Conservation (phyloP, 1,140 invertebrate species). For the Pseudoatta argentina region DNA sequence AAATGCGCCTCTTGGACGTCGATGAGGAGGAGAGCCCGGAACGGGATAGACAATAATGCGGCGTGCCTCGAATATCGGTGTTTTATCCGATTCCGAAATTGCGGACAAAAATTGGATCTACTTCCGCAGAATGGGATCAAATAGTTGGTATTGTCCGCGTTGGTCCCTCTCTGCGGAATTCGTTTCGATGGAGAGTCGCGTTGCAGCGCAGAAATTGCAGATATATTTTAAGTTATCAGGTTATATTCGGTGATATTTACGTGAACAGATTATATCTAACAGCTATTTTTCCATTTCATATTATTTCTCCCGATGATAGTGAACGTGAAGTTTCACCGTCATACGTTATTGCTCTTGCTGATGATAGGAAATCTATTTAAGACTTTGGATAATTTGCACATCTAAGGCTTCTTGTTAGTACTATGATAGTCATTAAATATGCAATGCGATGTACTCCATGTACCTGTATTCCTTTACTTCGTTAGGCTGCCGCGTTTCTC, state of each 20-base stretch:
- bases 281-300: neutral
- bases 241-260: neutral
- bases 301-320: neutral
- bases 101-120: slow-evolving; percentile 50
- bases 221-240: neutral
- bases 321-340: neutral
- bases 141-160: slow-evolving; percentile 44
- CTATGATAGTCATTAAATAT: slow-evolving; percentile 50
- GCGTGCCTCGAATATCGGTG: slow-evolving; percentile 50
- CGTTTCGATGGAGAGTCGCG: neutral
- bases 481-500: slow-evolving; percentile 29
- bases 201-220: slow-evolving; percentile 1
- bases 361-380: slow-evolving; percentile 30
- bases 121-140: slow-evolving; percentile 32
- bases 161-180: slow-evolving; percentile 17
- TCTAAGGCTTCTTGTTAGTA: slow-evolving; percentile 39
- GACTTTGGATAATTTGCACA: slow-evolving; percentile 41
- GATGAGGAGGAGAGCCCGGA: slow-evolving; percentile 18
- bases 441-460: slow-evolving; percentile 30
- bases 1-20: slow-evolving; percentile 47
- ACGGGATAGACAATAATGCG: slow-evolving; percentile 49
- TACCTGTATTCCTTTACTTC: slow-evolving; percentile 26
- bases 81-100: slow-evolving; percentile 53
- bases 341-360: slow-evolving; percentile 3
- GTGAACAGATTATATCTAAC: neutral